These are phyloP conservation scores for Nymphicus hollandicus DNA, from an alignment of 2,113 vertebrate species.

Conservation along the genomic window DNA sequence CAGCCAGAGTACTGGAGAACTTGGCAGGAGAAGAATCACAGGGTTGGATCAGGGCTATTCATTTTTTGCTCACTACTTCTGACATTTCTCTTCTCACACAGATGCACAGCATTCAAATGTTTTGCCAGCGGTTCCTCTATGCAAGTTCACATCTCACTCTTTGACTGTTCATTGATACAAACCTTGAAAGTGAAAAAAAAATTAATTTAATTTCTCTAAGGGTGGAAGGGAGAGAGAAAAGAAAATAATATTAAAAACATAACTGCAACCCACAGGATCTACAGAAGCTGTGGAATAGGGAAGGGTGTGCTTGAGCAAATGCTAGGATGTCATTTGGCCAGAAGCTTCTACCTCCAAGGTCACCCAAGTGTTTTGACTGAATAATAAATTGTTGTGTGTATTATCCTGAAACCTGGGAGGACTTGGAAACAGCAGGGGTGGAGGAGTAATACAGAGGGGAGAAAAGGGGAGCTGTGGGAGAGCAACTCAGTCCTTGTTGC, in stretches of 20 bases:
- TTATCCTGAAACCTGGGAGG: constrained; percentile 21
- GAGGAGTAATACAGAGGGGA: background rate
- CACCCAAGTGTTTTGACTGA: constrained; percentile 55
- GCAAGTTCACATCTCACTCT: background rate
- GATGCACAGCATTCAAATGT: background rate
- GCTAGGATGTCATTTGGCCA: constrained; percentile 42
- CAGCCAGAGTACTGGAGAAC: constrained; percentile 43
- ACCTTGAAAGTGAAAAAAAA: constrained; percentile 13
- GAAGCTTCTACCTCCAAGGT: constrained; percentile 54
- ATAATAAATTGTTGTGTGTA: constrained; percentile 37
- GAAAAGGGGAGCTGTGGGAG: background rate
- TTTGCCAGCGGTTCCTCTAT: constrained; percentile 21
- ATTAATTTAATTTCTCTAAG: background rate
- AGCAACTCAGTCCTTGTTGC: background rate
- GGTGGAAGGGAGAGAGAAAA: background rate
- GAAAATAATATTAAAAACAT: constrained; percentile 25
- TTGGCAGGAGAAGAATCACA: constrained; percentile 59
- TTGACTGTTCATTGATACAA: constrained; percentile 23
- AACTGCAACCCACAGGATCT: background rate
- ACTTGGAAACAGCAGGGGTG: constrained; percentile 37
- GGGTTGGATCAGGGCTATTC: constrained; percentile 24
- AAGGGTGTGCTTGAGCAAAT: constrained; percentile 32
- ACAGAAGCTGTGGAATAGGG: background rate
- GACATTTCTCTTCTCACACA: constrained; percentile 50
- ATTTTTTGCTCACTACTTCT: constrained; percentile 35